These are phyloP conservation scores for Proterorhinus semilunaris DNA, from an alignment of 2,113 vertebrate species.

Conservation along the genomic window DNA sequence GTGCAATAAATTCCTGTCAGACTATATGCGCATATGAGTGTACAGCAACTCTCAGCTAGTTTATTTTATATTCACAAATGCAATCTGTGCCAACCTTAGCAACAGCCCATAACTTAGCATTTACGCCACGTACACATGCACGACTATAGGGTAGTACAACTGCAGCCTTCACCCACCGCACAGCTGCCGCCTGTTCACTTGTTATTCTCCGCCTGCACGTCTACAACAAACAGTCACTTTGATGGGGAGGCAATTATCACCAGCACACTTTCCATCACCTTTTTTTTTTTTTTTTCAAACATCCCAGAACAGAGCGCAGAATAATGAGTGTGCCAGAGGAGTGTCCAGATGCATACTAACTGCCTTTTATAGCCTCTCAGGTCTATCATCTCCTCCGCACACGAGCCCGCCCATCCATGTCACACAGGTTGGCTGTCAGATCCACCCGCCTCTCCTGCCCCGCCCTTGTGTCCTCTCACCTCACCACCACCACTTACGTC, in stretches of 20 bases:
- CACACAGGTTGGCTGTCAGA: neutral
- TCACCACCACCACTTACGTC: conserved; percentile 44
- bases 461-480: conserved; percentile 34
- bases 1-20: neutral
- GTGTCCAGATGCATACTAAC: conserved; percentile 9
- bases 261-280: conserved; percentile 27
- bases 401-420: neutral
- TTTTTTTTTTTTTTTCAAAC: conserved; percentile 33
- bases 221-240: conserved; percentile 28
- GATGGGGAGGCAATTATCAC: conserved; percentile 24
- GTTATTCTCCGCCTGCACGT: conserved; percentile 16
- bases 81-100: neutral
- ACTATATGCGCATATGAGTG: neutral
- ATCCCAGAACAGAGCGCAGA: conserved; percentile 1
- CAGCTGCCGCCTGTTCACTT: conserved; percentile 16
- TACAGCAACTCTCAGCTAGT: neutral
- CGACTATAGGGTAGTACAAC: neutral
- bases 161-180: neutral
- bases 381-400: conserved; percentile 16
- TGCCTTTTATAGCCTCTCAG: conserved; percentile 3
- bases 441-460: conserved; percentile 17
- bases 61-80: neutral
- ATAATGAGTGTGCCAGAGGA: conserved; percentile 6
- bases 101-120: neutral
- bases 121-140: neutral